Evolutionary conservation across 2,888 invertebrate genomes (phyloP).

Genomic region (Pardosa pseudoannulata): DNA sequence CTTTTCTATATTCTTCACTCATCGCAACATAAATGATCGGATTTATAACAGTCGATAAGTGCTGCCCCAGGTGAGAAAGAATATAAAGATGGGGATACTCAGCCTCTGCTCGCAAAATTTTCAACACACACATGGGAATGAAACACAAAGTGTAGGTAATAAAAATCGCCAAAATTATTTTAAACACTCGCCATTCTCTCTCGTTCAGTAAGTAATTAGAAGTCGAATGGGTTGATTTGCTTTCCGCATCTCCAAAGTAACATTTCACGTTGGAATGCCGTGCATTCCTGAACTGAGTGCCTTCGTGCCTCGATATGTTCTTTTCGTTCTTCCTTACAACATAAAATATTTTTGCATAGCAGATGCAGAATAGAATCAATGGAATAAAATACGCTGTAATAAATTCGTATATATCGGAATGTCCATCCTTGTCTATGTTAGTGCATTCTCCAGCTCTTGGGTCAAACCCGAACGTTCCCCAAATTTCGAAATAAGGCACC

Average conservation of each 20-base stretch:
- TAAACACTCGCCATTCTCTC: constrained; percentile 42
- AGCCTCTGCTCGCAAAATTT: constrained; percentile 88
- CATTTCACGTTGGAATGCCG: too few species aligned
- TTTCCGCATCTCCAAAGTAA: too few species aligned
- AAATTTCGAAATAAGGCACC: constrained; percentile 87
- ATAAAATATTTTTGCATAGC: too few species aligned
- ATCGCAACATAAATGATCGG: constrained; percentile 95
- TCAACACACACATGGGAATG: constrained; percentile 92
- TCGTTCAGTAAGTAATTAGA: too few species aligned
- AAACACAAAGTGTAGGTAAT: constrained; percentile 92
- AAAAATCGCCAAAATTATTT: constrained; percentile 94
- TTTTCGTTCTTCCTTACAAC: too few species aligned
- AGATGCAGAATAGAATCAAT: constrained; percentile 88
- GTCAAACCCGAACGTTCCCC: constrained; percentile 90
- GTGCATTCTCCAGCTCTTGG: constrained; percentile 90
- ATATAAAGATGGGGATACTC: constrained; percentile 80
- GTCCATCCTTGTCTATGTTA: constrained; percentile 86
- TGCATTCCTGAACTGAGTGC: too few species aligned
- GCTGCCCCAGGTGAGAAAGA: constrained; percentile 89
- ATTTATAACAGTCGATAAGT: constrained; percentile 91
- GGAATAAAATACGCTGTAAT: constrained; percentile 89
- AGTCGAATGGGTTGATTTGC: too few species aligned
- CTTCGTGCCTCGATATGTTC: too few species aligned
- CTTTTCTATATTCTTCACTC: constrained; percentile 92
- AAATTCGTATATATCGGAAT: constrained; percentile 86